Conservation (phyloP, 2,888 invertebrate genomes). For the Ornithoptera alexandrae region DNA sequence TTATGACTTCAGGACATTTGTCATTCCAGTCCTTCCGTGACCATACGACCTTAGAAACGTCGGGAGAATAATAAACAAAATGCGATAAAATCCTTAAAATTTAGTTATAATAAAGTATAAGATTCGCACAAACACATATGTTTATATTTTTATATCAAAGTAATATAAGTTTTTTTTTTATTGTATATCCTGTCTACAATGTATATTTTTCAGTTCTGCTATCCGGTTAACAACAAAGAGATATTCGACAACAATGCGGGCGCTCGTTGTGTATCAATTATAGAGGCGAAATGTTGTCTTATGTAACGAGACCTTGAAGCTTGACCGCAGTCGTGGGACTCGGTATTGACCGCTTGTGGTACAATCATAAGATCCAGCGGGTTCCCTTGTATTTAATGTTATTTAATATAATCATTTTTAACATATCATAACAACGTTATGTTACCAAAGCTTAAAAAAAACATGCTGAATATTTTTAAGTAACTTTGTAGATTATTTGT, state of each 20-base stretch:
- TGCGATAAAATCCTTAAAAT: too few relatives aligned
- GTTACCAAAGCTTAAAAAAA: too few relatives aligned
- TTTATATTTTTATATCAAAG: neutral
- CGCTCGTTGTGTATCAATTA: constrained; percentile 53
- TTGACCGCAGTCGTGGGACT: constrained; percentile 75
- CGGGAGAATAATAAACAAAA: too few relatives aligned
- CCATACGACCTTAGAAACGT: too few relatives aligned
- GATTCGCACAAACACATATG: too few relatives aligned
- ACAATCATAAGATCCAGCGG: constrained; percentile 49
- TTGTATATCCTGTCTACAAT: neutral
- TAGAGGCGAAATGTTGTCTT: constrained; percentile 60
- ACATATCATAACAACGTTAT: too few relatives aligned
- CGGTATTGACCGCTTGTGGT: constrained; percentile 53
- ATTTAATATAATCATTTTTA: too few relatives aligned
- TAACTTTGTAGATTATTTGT: too few relatives aligned
- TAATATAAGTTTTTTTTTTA: neutral
- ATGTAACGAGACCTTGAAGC: constrained; percentile 74
- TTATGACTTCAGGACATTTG: too few relatives aligned
- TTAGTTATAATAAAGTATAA: too few relatives aligned
- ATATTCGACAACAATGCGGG: constrained; percentile 39
- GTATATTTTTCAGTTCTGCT: neutral
- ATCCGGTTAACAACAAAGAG: constrained; percentile 41
- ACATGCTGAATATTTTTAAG: too few relatives aligned
- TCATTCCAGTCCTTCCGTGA: too few relatives aligned
- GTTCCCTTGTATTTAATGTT: neutral